Evolutionary conservation across 2,888 invertebrate genomes (phyloP).

Genomic region (Phragmatobia fuliginosa): DNA sequence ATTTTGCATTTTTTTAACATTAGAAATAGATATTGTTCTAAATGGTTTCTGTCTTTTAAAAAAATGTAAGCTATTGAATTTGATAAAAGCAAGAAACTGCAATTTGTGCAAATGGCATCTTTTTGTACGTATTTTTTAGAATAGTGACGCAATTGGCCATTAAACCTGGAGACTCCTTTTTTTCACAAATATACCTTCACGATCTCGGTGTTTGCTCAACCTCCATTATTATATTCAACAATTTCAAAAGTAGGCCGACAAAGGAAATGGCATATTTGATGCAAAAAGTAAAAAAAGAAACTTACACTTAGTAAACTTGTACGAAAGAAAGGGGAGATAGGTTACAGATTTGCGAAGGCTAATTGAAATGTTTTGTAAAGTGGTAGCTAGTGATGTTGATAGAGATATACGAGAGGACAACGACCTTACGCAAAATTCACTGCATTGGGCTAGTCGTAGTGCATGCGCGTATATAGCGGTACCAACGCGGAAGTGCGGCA

Average conservation of each 20-base stretch:
- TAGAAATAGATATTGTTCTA: conserved; percentile 44
- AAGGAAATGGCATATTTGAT: conserved; percentile 66
- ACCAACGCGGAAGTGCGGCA: conserved; percentile 78
- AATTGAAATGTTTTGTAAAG: conserved; percentile 56
- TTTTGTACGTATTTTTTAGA: conserved; percentile 65
- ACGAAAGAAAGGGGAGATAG: conserved; percentile 34
- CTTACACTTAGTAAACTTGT: conserved; percentile 49
- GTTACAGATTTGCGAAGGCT: conserved; percentile 66
- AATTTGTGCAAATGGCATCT: conserved; percentile 80
- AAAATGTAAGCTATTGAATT: conserved; percentile 55
- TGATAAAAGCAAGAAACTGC: conserved; percentile 62
- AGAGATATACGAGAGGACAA: conserved; percentile 77
- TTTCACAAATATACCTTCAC: conserved; percentile 57
- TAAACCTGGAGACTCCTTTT: conserved; percentile 61
- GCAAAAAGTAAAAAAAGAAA: conserved; percentile 68
- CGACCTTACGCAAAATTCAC: conserved; percentile 87
- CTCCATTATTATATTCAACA: conserved; percentile 58
- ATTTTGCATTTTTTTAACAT: conserved; percentile 62
- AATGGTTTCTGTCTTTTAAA: conserved; percentile 42
- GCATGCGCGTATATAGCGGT: conserved; percentile 81
- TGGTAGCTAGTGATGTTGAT: conserved; percentile 55
- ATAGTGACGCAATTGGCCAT: conserved; percentile 63
- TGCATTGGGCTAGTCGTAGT: conserved; percentile 87
- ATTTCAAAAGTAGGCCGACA: conserved; percentile 60
- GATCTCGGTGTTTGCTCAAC: conserved; percentile 36